Conservation (phyloP, 92 coral and sea anemone species). For the Metridium senile region DNA sequence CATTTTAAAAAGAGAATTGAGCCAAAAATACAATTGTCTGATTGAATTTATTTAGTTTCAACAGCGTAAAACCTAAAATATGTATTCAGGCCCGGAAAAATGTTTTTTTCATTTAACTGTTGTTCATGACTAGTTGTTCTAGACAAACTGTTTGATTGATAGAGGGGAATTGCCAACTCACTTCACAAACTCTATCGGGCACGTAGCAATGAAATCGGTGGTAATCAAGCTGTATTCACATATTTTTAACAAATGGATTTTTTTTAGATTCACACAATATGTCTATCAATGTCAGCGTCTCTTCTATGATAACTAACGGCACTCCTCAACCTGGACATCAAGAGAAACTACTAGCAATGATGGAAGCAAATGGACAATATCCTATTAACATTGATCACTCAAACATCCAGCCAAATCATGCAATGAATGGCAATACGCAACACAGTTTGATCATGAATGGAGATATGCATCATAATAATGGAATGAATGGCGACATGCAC, state of each 20-base stretch:
- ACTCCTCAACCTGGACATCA: neutral
- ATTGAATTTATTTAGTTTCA: no score
- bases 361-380: conserved; percentile 50
- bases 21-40: no score
- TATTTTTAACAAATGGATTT: neutral
- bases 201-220: no score
- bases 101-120: no score
- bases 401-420: neutral
- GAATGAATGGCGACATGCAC: neutral
- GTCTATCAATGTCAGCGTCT: conserved; percentile 7
- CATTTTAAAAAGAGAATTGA: no score
- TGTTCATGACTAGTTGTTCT: no score
- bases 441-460: neutral
- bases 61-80: no score
- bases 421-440: neutral
- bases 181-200: no score
- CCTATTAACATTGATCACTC: conserved; percentile 8
- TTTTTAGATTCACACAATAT: neutral
- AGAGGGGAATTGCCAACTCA: no score
- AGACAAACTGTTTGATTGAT: no score
- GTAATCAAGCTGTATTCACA: neutral
- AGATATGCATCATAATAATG: neutral
- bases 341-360: conserved; percentile 25
- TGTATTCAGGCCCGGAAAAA: no score
- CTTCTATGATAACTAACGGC: conserved; percentile 4